A percentile compares a stretch with the other conserved stretches of the same genome.
Evolutionary conservation across 2,888 invertebrate genomes (phyloP).

Genomic region (Miltochrista miniata): DNA sequence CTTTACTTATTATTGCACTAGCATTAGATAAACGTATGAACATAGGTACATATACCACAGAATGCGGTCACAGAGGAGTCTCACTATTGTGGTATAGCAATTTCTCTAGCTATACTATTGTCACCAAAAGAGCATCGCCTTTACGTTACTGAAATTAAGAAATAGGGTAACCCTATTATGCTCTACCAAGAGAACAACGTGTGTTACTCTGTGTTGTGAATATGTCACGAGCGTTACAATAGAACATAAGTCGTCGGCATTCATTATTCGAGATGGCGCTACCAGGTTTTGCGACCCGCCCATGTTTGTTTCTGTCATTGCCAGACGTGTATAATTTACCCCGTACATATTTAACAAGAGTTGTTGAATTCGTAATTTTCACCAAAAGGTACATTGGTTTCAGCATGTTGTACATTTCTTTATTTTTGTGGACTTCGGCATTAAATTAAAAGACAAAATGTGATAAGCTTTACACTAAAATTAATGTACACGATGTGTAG

Average conservation of each 20-base stretch:
- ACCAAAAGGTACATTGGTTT: background rate
- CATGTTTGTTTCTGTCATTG: conserved; percentile 51
- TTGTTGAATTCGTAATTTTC: conserved; percentile 1
- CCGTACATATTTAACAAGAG: conserved; percentile 6
- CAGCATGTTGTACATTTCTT: background rate
- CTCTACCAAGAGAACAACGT: background rate
- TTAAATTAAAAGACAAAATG: no score
- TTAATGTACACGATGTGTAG: no score
- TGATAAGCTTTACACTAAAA: no score
- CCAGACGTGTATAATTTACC: conserved; percentile 40
- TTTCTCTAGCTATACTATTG: no score
- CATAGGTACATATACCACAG: no score
- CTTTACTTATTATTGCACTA: no score
- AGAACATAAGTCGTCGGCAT: conserved; percentile 48
- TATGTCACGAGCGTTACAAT: conserved; percentile 48
- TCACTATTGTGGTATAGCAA: no score
- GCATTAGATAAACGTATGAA: no score
- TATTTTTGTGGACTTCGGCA: no score
- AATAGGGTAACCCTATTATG: background rate
- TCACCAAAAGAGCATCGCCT: no score
- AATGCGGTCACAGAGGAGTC: background rate
- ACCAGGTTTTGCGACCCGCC: conserved; percentile 37
- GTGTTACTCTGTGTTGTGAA: no score
- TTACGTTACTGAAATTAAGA: no score
- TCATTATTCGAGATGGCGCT: conserved; percentile 51